phyloP scores from a whole-genome alignment of 2,113 vertebrate genomes.

The Oryzias woworae region DNA sequence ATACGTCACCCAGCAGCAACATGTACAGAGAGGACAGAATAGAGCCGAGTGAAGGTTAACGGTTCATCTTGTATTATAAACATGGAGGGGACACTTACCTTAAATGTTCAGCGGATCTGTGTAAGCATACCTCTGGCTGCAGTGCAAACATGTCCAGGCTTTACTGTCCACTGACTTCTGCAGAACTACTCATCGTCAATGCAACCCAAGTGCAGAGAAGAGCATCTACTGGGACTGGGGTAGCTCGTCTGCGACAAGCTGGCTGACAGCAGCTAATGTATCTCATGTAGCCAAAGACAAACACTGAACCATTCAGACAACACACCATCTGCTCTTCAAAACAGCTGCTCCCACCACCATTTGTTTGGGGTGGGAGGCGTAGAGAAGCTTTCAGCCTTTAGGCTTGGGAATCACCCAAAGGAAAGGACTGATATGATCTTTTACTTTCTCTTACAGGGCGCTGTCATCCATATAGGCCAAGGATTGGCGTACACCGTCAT shows the following conservation, averaged over 20 bases:
- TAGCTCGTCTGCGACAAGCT: slow-evolving; percentile 73
- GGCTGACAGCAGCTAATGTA: slow-evolving; percentile 75
- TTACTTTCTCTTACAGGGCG: too few relatives aligned
- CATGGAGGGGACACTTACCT: slow-evolving; percentile 91
- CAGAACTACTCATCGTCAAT: slow-evolving; percentile 99
- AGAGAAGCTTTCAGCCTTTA: background rate
- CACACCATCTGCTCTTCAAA: slow-evolving; percentile 37
- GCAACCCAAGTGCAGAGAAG: slow-evolving; percentile 97
- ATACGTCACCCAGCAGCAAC: slow-evolving; percentile 43
- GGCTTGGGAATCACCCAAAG: background rate
- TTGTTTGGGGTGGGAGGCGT: background rate
- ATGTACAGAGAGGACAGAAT: slow-evolving; percentile 38
- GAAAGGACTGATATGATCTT: too few relatives aligned
- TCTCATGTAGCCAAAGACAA: slow-evolving; percentile 65
- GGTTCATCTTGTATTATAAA: slow-evolving; percentile 78
- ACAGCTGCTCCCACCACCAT: slow-evolving; percentile 23
- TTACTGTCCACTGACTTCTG: slow-evolving; percentile 99
- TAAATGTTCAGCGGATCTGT: slow-evolving; percentile 84
- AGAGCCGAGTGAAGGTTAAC: slow-evolving; percentile 52
- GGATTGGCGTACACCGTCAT: too few relatives aligned
- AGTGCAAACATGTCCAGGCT: slow-evolving; percentile 99
- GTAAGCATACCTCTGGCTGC: slow-evolving; percentile 97
- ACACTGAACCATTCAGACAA: slow-evolving; percentile 50
- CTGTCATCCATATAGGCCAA: too few relatives aligned
- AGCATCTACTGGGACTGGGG: slow-evolving; percentile 88